Evolutionary conservation across 1,140 invertebrate species (phyloP).

Genomic region (Drosophila ercepeae): DNA sequence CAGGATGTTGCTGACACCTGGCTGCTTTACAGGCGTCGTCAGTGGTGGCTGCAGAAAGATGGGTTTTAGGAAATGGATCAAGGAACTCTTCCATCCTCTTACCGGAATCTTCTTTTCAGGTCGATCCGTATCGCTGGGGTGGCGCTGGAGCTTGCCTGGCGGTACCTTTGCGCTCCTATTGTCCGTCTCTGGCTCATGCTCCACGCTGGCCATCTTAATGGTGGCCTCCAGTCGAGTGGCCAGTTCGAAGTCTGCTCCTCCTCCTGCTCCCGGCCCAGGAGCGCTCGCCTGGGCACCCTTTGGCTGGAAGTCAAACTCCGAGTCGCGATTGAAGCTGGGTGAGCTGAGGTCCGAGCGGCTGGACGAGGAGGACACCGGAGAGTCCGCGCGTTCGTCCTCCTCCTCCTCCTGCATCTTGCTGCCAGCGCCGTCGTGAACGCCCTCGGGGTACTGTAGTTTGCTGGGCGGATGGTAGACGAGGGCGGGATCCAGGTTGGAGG

Average conservation of each 20-base stretch:
- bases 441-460: slow-evolving; percentile 90
- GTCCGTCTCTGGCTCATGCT: slow-evolving; percentile 58
- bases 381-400: slow-evolving; percentile 85
- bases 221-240: slow-evolving; percentile 76
- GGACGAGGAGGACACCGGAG: slow-evolving; percentile 87
- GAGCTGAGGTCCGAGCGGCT: slow-evolving; percentile 89
- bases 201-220: slow-evolving; percentile 73
- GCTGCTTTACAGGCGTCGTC: slow-evolving; percentile 86
- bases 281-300: slow-evolving; percentile 30
- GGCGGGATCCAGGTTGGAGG: slow-evolving; percentile 91
- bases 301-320: slow-evolving; percentile 86
- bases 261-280: not conserved
- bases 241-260: slow-evolving; percentile 55
- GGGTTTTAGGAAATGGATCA: too few species aligned
- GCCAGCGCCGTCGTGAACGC: slow-evolving; percentile 74
- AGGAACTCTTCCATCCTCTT: not conserved
- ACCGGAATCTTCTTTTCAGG: slow-evolving; percentile 75
- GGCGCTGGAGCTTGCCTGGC: slow-evolving; percentile 42
- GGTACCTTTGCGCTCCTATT: slow-evolving; percentile 19
- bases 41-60: slow-evolving; percentile 79
- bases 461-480: slow-evolving; percentile 90
- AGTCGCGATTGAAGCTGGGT: slow-evolving; percentile 88
- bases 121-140: slow-evolving; percentile 63
- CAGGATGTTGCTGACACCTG: slow-evolving; percentile 87
- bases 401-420: slow-evolving; percentile 83